Conservation (phyloP, 1,140 invertebrate species). For the Drosophila ironensis region DNA sequence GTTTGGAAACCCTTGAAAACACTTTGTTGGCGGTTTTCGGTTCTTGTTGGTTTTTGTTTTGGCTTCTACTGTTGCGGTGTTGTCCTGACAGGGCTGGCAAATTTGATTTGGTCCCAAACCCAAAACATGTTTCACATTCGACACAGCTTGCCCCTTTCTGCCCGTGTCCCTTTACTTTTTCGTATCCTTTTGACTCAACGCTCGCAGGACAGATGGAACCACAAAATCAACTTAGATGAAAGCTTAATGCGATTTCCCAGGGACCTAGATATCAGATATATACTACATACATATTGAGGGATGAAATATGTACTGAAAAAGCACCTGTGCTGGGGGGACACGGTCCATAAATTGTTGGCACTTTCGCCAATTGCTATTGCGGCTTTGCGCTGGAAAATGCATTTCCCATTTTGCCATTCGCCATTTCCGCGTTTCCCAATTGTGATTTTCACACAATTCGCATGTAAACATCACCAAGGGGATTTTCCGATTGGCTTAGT, state of each 20-base stretch:
- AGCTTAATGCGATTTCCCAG: constrained; percentile 4
- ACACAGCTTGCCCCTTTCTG: background rate
- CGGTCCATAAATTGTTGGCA: constrained; percentile 4
- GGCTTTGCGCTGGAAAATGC: constrained; percentile 17
- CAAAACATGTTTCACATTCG: constrained; percentile 26
- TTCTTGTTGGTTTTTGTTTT: background rate
- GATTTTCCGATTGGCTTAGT: constrained; percentile 2
- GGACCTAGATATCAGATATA: background rate
- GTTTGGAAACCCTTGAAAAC: too few species aligned
- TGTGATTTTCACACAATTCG: background rate
- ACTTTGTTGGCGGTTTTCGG: background rate
- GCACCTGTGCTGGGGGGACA: background rate
- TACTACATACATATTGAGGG: background rate
- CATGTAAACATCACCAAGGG: background rate
- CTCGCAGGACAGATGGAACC: constrained; percentile 12
- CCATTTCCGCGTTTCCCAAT: background rate
- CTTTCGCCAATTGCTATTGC: constrained; percentile 5
- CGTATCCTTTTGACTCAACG: constrained; percentile 1
- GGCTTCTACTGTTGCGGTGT: background rate
- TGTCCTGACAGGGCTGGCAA: constrained; percentile 5
- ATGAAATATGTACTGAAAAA: background rate
- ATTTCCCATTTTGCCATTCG: background rate
- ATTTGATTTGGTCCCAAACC: constrained; percentile 31
- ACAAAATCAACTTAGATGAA: constrained; percentile 20
- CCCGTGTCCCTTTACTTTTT: background rate